Evolutionary conservation across 2,113 vertebrate genomes (phyloP).

Genomic region (Thymallus thymallus): DNA sequence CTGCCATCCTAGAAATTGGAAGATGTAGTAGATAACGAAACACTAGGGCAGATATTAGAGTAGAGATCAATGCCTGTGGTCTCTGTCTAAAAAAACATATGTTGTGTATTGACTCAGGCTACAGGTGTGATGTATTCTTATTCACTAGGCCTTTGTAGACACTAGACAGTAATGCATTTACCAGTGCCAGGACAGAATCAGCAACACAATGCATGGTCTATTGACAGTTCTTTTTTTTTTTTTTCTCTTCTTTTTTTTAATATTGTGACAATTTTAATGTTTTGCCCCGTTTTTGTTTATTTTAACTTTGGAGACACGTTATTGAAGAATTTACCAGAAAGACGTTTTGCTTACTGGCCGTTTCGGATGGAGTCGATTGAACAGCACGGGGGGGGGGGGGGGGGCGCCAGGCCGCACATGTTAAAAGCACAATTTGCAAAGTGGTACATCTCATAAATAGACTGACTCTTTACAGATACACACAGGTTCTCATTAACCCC

Average conservation of each 20-base stretch:
- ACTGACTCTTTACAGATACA: conserved; percentile 30
- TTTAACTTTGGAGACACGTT: conserved; percentile 54
- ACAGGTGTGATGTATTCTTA: conserved; percentile 57
- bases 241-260: conserved; percentile 12
- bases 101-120: conserved; percentile 58
- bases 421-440: conserved; percentile 71
- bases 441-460: not conserved
- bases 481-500: conserved; percentile 33
- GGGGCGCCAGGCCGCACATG: conserved; percentile 18
- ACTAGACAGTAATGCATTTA: conserved; percentile 61
- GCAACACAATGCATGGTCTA: conserved; percentile 55
- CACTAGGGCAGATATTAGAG: not conserved
- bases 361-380: conserved; percentile 20
- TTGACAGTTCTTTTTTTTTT: conserved; percentile 36
- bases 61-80: conserved; percentile 41
- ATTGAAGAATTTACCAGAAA: conserved; percentile 66
- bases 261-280: not conserved
- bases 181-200: conserved; percentile 70
- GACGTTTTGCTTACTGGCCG: conserved; percentile 40
- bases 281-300: conserved; percentile 39
- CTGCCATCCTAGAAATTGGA: not conserved
- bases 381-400: conserved; percentile 41
- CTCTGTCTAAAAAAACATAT: conserved; percentile 32
- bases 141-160: conserved; percentile 63
- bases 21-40: not conserved